Base-by-base conservation (phyloP, 2,888 invertebrate genomes). In the Xestoiulus laeticollis region DNA sequence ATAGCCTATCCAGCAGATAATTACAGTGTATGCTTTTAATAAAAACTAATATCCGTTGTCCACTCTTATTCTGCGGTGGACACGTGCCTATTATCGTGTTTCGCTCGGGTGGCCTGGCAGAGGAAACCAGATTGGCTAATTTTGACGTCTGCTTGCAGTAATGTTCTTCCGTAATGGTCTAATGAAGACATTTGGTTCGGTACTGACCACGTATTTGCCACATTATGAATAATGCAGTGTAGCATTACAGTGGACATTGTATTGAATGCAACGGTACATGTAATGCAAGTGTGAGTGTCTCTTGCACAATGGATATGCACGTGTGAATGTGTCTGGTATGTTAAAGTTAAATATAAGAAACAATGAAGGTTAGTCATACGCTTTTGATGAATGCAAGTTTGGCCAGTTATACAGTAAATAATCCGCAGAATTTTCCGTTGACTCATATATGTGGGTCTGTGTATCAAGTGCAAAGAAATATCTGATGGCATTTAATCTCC, bases 401-500 rank as follows among this genome's bases (percentile, higher is more conserved):
- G n/a, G 22, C 22, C 12, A 78, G 16, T 30, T 30, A 14, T 59
- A 12, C 59, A 78, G 78, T 78, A 30, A 30, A 48, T 48, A 48
- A 48, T 48, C 48, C 4, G 0, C 14, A 78, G 78, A 32, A 78
- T 32, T 78, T 78, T 26, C 59, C 78, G 30, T 12, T 14, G 78
- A 32, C 78, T 78, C 78, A 78, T 16, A 48, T 8, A 78, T 78
- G 30, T 78, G 5, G 78, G 78, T 78, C 78, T 78, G 78, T 78
- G 14, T 32, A 78, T 78, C 78, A 78, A 78, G 78, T 26, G 78
- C 78, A 78, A n/a, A 78, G 78, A 78, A 26, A n/a, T 78, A 78
- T 78, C 78, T 78, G 78, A 30, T 78, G 78, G 78, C 30, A 32
- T 78, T 78, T 78, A 78, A 78, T 78, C 78, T 78, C 78, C 78